These are phyloP conservation scores for Engystomops pustulosus DNA, from an alignment of 2,113 vertebrate species.

Conservation along the genomic window DNA sequence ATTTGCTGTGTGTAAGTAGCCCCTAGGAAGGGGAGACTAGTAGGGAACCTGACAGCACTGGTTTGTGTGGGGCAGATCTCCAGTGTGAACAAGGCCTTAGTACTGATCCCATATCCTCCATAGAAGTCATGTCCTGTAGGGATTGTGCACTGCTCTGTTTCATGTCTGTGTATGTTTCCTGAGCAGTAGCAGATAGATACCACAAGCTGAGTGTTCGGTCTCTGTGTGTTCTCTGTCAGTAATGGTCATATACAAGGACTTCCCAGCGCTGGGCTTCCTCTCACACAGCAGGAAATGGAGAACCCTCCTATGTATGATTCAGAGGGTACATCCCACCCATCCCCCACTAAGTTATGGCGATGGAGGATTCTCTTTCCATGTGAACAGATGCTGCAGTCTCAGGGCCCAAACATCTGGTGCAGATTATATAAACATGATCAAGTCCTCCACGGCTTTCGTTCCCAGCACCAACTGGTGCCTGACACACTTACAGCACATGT, in stretches of 20 bases:
- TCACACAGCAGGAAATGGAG: conserved; percentile 40
- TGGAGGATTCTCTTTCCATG: conserved; percentile 59
- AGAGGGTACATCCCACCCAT: conserved; percentile 51
- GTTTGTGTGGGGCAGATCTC: too few relatives aligned
- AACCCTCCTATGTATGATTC: conserved; percentile 19
- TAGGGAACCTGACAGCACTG: too few relatives aligned
- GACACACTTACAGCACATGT: conserved; percentile 27
- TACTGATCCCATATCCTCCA: too few relatives aligned
- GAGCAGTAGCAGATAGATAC: too few relatives aligned
- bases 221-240: neutral
- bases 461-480: neutral
- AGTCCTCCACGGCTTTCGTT: conserved; percentile 10
- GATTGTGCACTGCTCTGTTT: too few relatives aligned
- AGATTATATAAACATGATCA: conserved; percentile 63
- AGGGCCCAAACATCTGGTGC: conserved; percentile 69
- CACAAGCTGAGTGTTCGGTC: neutral
- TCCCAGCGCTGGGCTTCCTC: conserved; percentile 18
- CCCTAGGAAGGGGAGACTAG: too few relatives aligned
- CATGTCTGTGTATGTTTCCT: too few relatives aligned
- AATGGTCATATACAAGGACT: neutral
- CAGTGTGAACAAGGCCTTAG: too few relatives aligned
- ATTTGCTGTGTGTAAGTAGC: too few relatives aligned
- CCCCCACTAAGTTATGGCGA: conserved; percentile 29
- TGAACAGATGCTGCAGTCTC: conserved; percentile 64
- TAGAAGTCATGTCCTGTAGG: too few relatives aligned